Evolutionary conservation across 2,113 vertebrate species (phyloP).

Genomic region (Chamaetylas fuelleborni): DNA sequence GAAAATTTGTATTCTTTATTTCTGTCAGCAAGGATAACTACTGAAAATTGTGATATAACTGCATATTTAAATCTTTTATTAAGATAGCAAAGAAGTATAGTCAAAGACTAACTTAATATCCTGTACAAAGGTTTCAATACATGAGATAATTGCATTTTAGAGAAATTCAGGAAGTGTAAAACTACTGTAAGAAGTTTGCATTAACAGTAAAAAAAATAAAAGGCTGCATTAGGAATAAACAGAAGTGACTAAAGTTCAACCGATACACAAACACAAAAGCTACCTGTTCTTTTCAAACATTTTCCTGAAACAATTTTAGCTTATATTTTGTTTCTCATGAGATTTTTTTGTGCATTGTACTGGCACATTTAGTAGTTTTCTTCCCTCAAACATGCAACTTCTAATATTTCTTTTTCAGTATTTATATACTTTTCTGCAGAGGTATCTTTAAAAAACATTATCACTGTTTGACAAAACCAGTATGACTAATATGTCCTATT

Average conservation of each 20-base stretch:
- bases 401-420: neutral
- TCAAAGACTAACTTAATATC: neutral
- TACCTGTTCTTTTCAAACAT: neutral
- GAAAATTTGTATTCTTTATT: neutral
- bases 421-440: neutral
- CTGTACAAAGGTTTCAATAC: neutral
- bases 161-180: neutral
- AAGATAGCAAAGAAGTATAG: neutral
- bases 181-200: neutral
- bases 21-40: neutral
- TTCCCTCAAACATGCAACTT: neutral
- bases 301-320: neutral
- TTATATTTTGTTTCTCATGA: neutral
- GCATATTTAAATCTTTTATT: neutral
- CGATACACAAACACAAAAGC: neutral
- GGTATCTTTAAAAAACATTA: neutral
- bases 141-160: neutral
- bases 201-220: neutral
- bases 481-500: neutral
- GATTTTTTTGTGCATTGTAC: accelerated
- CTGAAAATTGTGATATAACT: neutral
- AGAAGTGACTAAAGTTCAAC: neutral
- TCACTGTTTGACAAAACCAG: neutral
- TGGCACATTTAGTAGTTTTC: neutral
- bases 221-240: neutral